Percentiles rank a stretch among this genome's conserved stretches.
phyloP scores from a whole-genome alignment of 2,797 vertebrate species.

The Phalloptychus januarius region DNA sequence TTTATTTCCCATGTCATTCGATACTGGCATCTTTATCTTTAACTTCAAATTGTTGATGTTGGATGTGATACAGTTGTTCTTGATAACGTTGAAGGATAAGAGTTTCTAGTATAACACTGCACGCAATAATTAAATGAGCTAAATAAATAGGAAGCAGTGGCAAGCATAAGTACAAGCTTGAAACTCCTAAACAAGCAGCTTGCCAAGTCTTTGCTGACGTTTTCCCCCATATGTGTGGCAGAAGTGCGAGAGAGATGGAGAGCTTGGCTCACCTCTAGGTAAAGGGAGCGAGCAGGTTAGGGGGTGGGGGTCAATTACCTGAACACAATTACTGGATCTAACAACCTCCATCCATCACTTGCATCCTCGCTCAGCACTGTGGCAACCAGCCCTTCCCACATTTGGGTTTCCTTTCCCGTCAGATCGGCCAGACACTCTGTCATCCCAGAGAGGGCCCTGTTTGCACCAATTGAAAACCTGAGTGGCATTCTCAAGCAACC shows the following conservation, averaged over 20 bases:
- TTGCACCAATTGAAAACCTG: constrained; percentile 76
- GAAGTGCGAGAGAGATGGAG: constrained; percentile 65
- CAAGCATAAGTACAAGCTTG: constrained; percentile 40
- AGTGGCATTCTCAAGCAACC: constrained; percentile 76
- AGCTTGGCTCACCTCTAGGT: constrained; percentile 55
- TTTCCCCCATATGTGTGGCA: constrained; percentile 61
- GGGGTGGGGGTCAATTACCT: constrained; percentile 78
- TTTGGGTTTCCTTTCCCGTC: constrained; percentile 73
- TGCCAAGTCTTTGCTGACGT: constrained; percentile 51
- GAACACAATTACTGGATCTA: constrained; percentile 83
- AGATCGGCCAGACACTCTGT: constrained; percentile 78
- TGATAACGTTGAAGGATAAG: constrained; percentile 2
- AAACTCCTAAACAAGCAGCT: constrained; percentile 50
- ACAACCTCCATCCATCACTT: constrained; percentile 83
- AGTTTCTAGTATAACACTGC: constrained; percentile 16
- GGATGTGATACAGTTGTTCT: background rate
- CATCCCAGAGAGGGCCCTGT: constrained; percentile 70
- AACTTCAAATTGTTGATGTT: background rate
- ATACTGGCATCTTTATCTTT: background rate
- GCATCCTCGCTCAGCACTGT: constrained; percentile 62
- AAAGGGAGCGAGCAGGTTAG: constrained; percentile 44
- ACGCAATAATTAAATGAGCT: constrained; percentile 6
- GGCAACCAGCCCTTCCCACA: constrained; percentile 69
- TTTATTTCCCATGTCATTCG: background rate
- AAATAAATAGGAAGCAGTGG: constrained; percentile 32